Evolutionary conservation across 2,888 invertebrate genomes (phyloP).

Genomic region (Chymomyza fuscimana): DNA sequence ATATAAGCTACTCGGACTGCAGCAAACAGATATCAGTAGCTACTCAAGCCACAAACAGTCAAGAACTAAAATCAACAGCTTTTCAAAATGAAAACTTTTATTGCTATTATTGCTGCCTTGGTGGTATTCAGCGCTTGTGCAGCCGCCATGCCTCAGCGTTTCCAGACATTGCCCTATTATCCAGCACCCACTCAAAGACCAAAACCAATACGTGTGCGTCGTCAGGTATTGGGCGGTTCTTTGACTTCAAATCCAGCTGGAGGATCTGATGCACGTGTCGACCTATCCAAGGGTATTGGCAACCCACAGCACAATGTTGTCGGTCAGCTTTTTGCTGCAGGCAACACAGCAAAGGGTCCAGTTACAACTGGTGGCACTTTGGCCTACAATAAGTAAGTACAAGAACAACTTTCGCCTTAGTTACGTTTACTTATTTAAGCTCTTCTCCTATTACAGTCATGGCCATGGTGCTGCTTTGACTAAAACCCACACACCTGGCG

Average conservation of each 20-base stretch:
- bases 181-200: constrained; percentile 35
- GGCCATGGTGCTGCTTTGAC: constrained; percentile 42
- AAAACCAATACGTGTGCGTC: constrained; percentile 47
- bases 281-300: constrained; percentile 64
- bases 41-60: constrained; percentile 22
- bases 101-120: constrained; percentile 46
- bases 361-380: constrained; percentile 47
- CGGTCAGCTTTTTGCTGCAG: constrained; percentile 58
- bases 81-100: constrained; percentile 47
- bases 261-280: constrained; percentile 63
- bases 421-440: neutral
- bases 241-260: constrained; percentile 66
- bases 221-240: constrained; percentile 64
- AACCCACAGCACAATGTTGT: constrained; percentile 70
- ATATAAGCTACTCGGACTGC: constrained; percentile 38
- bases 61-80: constrained; percentile 9
- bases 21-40: constrained; percentile 42
- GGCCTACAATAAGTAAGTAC: constrained; percentile 50
- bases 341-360: constrained; percentile 47
- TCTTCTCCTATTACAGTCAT: constrained; percentile 24
- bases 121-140: constrained; percentile 45
- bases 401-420: neutral
- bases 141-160: constrained; percentile 49
- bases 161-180: constrained; percentile 50
- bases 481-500: constrained; percentile 48